Percentiles rank a stretch among this genome's conserved stretches.
These are phyloP conservation scores for Sardina pilchardus DNA, from an alignment of 2,113 vertebrate genomes.

Conservation along the genomic window DNA sequence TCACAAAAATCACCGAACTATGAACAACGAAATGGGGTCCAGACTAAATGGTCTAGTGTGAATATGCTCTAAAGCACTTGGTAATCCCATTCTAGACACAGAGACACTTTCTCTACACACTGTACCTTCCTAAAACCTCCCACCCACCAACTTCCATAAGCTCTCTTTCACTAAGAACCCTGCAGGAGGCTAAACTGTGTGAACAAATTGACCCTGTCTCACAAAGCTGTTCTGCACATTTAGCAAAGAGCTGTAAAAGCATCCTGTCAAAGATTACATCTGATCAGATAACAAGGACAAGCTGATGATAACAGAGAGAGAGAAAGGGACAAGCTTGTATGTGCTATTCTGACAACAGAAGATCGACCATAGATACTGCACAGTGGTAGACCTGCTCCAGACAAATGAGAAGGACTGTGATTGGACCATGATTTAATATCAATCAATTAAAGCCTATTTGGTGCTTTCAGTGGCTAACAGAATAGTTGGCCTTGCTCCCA, in stretches of 20 bases:
- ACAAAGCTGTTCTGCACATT: constrained; percentile 40
- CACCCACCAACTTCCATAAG: neutral
- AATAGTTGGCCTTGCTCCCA: neutral
- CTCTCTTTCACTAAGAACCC: neutral
- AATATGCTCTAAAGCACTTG: neutral
- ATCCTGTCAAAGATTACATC: constrained; percentile 33
- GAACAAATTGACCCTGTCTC: constrained; percentile 37
- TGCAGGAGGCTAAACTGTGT: neutral
- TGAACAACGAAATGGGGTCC: too few relatives aligned
- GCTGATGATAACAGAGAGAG: constrained; percentile 3
- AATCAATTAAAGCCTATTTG: constrained; percentile 1
- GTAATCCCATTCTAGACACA: neutral
- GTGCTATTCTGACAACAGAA: neutral
- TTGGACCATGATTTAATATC: constrained; percentile 7
- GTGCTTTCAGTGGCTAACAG: neutral
- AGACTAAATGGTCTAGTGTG: too few relatives aligned
- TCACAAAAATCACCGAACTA: too few relatives aligned
- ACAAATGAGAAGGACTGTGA: neutral
- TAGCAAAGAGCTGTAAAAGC: constrained; percentile 32
- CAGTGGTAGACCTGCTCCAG: neutral
- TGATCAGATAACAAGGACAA: constrained; percentile 35
- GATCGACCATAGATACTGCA: neutral
- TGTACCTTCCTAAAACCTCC: neutral
- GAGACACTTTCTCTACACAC: neutral
- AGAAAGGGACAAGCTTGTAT: neutral